Conservation (phyloP, 2,888 invertebrate genomes). For the Lycaena phlaeas region DNA sequence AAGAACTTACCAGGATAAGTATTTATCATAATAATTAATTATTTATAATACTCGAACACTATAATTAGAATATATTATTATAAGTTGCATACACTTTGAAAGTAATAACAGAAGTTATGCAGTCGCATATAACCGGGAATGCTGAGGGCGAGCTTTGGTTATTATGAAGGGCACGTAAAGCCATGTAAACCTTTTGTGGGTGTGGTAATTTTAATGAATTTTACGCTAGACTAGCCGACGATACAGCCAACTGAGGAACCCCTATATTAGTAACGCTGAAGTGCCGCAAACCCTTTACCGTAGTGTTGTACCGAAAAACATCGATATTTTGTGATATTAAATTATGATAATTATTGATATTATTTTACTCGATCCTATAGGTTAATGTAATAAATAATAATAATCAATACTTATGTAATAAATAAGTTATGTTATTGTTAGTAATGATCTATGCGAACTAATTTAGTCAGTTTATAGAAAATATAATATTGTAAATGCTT, state of each 20-base stretch:
- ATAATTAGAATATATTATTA: no score
- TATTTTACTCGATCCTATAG: no score
- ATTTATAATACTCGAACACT: neutral
- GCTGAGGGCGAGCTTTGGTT: constrained; percentile 21
- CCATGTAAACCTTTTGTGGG: constrained; percentile 23
- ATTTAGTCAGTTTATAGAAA: no score
- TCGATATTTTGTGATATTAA: no score
- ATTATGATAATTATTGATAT: no score
- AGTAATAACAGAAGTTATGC: constrained; percentile 10
- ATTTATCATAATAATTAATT: no score
- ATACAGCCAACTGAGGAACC: constrained; percentile 47
- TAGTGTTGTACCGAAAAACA: constrained; percentile 27
- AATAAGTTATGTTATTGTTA: no score
- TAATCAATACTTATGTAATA: constrained; percentile 18
- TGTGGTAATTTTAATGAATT: constrained; percentile 69
- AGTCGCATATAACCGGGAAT: constrained; percentile 6
- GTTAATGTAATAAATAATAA: no score
- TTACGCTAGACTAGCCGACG: constrained; percentile 50
- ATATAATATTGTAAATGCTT: no score
- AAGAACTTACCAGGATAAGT: no score
- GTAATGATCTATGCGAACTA: no score
- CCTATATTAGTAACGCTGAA: constrained; percentile 46
- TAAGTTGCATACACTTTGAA: constrained; percentile 11
- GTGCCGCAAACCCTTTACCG: constrained; percentile 37
- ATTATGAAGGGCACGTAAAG: constrained; percentile 19